Evolutionary conservation across 2,113 vertebrate genomes (phyloP), one percentile per base, ranked within the genome.

Genomic region (Phaethornis superciliosus): DNA sequence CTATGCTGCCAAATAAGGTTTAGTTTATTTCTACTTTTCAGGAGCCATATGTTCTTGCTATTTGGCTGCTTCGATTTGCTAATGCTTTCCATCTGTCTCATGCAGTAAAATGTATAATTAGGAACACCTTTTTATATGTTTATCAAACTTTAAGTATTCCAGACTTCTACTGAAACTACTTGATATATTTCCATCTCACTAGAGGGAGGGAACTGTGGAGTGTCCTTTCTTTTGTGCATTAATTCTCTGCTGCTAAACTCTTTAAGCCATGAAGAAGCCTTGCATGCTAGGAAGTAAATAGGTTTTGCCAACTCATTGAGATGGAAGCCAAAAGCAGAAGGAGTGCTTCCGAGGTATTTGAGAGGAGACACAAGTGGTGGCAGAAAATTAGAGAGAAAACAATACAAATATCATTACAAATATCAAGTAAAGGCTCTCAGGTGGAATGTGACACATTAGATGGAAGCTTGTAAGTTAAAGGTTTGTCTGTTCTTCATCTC

Each of bases 71-170:
- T 96, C 46, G 40, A 77, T 97, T 97, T 97, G 96, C 92, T 97
- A 90, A 96, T 96, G 67, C 75, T 95, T 95, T 90, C 93, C 94
- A 87, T 97, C 96, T 97, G 93, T 95, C 88, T 96, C 52, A 5
- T 56, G 47, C 81, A 89, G 79, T 67, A 93, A 91, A 91, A 89
- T 56, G 72, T 85, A 76, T 95, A 91, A 96, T 88, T 96, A 90
- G 96, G 78, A 89, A 81, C 93, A 97, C 90, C 94, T 96, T 91
- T 96, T 74, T 94, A 44, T 95, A 87, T 96, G 89, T 83, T 96
- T 92, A 95, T 94, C 60, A 80, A 74, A 87, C 75, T 91, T 84
- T 77, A 94, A 82, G 62, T 96, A 82, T 85, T 93, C 55, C 94
- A 63, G 65, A 85, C 72, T 85, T 64, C 24, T 58, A 54, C 77